Base-by-base conservation (phyloP, 2,888 invertebrate genomes). In the Sycophila texana region DNA sequence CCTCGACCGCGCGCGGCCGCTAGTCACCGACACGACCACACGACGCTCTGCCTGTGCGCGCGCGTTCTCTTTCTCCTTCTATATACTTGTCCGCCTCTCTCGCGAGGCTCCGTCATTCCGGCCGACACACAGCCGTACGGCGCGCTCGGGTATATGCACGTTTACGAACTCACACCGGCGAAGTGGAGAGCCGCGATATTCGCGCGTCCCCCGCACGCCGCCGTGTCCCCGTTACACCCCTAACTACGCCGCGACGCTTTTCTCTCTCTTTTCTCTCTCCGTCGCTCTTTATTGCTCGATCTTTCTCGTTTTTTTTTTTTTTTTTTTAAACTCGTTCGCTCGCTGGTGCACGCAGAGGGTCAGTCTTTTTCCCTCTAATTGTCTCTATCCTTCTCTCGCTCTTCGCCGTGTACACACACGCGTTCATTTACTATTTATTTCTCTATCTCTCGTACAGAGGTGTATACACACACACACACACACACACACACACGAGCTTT, bases 181-280 rank as follows among this genome's bases (percentile, higher is more conserved):
- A 57, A 18, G 65, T 71, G 74, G 39, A 58, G 55, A 61, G 55
- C 39, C 39, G 39, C 60, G 72, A 49, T 79, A 66, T 72, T 39
- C 74, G 30, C 79, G 75, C 61, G 57, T 71, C 65, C 70, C 77
- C 77, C 77, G 60, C 67, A 7, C 67, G n/a, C 70, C 77, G 47
- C 80, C 39, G 66, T 81, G 72, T 72, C 81, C 72, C 81, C 81
- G 81, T 81, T 78, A 81, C 81, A 81, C 81, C 81, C 81, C 75
- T 78, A 76, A 75, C 74, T 79, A 77, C 74, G 66, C 78, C 57
- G 57, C 73, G 67, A 63, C 71, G 76, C 73, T 47, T 73, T 61
- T 20, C 65, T n/a, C n/a, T n/a, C n/a, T n/a, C n/a, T n/a, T n/a
- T n/a, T 74, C 71, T 66, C 63, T 63, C 68, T 74, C 68, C 60